Evolutionary conservation across 2,888 invertebrate species (phyloP), one percentile per base, ranked within the genome.

Genomic region (Erebia aethiops): DNA sequence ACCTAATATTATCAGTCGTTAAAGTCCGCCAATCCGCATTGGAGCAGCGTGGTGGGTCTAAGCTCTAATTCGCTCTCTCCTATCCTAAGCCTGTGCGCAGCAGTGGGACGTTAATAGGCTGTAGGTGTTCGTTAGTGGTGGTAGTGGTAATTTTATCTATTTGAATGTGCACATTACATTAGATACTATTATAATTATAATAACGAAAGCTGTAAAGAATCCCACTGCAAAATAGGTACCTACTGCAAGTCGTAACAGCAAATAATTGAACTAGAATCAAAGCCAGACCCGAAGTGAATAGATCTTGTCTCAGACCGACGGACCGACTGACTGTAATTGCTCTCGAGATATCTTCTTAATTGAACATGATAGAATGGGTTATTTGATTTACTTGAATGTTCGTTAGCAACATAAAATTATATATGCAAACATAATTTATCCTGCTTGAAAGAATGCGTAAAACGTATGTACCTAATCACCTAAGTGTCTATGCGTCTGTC

Each of bases 301-400:
- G 65, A 70, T 70, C 62, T 66, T 70, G 70, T 70, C 66, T 61
- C 62, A 18, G 49, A 51, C 62, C 54, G 66, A 65, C 64, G 66
- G 70, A 62, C 52, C 63, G 66, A 16, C 64, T 35, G 66, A 43
- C 68, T 51, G 68, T 71, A 68, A 71, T 68, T 71, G 68, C 52
- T 65, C 35, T 71, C 52, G 21, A 71, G 71, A 68, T 71, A 60
- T 68, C 51, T 49, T 41, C 66, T 71, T 68, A 68, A 71, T 68
- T 71, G 71, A 58, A 71, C 69, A 57, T 56, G 64, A 54, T 65
- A 56, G 56, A 62, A 41, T 62, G 54, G 35, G 64, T 51, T 16
- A 51, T 64, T 41, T 60, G 62, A 63, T 51, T 63, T 51, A 49
- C 51, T 49, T 63, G 26, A 63, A 63, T 51, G 51, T 26, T 63